Evolutionary conservation across 2,113 vertebrate species (phyloP).

Genomic region (Clupea harengus): DNA sequence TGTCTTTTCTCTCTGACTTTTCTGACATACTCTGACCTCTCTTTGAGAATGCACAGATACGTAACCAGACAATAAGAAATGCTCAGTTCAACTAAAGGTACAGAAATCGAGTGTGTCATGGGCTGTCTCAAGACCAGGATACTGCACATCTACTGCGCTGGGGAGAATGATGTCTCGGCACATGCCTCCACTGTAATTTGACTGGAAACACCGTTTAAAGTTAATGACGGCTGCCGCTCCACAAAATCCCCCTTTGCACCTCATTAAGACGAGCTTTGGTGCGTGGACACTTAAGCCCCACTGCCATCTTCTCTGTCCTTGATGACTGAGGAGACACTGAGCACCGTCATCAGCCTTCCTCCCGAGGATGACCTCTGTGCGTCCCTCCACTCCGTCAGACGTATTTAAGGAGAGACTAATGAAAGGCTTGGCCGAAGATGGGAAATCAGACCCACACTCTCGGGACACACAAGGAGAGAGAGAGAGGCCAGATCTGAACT

Average conservation of each 20-base stretch:
- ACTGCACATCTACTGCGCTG: background rate
- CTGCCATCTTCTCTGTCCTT: constrained; percentile 53
- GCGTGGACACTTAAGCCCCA: constrained; percentile 44
- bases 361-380: background rate
- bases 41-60: background rate
- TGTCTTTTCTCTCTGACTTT: background rate
- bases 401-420: background rate
- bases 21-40: background rate
- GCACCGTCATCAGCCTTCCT: constrained; percentile 17
- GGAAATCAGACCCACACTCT: background rate
- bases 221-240: constrained; percentile 59
- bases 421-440: background rate
- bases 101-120: background rate
- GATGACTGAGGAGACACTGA: constrained; percentile 50
- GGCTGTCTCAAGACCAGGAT: background rate
- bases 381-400: background rate
- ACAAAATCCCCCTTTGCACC: constrained; percentile 58
- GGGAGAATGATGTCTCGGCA: constrained; percentile 57
- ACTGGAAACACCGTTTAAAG: constrained; percentile 63
- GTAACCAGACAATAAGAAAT: background rate
- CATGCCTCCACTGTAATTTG: constrained; percentile 65
- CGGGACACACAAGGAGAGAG: background rate
- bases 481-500: background rate
- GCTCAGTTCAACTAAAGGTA: background rate
- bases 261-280: constrained; percentile 56